phyloP scores from a whole-genome alignment of 2,888 invertebrate species.

The Blera fallax region DNA sequence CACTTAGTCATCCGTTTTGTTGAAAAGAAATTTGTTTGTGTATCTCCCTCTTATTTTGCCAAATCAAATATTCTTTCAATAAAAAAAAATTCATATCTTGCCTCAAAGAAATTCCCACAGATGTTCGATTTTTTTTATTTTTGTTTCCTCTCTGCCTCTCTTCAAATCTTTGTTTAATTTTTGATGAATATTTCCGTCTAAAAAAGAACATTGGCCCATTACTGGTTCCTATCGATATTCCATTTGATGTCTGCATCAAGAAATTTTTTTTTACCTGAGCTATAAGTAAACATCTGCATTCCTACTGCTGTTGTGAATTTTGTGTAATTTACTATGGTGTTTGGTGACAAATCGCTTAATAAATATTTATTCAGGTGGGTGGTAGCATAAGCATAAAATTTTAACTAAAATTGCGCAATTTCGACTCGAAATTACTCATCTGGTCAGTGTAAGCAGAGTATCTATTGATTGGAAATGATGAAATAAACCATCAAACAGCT shows the following conservation, averaged over 20 bases:
- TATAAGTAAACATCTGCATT: slow-evolving; percentile 37
- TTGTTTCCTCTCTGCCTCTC: neutral
- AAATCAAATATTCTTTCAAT: slow-evolving; percentile 44
- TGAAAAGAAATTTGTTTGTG: slow-evolving; percentile 1
- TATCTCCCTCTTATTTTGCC: slow-evolving; percentile 39
- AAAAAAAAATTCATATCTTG: neutral
- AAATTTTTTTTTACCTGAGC: slow-evolving; percentile 17
- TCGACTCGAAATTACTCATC: neutral
- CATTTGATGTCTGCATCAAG: neutral
- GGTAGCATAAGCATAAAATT: neutral
- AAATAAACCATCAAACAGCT: slow-evolving; percentile 55
- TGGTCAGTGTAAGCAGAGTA: neutral
- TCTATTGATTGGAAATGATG: slow-evolving; percentile 6
- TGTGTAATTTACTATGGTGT: neutral
- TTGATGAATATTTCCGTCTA: slow-evolving; percentile 48
- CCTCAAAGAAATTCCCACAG: slow-evolving; percentile 52
- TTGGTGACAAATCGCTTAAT: slow-evolving; percentile 15
- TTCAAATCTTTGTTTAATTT: slow-evolving; percentile 21
- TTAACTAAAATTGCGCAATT: neutral
- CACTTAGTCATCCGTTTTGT: neutral
- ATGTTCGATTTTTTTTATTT: neutral
- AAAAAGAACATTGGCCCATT: slow-evolving; percentile 36
- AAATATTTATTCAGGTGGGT: slow-evolving; percentile 56
- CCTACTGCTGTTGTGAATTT: neutral
- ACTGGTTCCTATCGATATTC: slow-evolving; percentile 16